Conservation (phyloP, 2,113 vertebrate species). For the Pygoscelis adeliae region DNA sequence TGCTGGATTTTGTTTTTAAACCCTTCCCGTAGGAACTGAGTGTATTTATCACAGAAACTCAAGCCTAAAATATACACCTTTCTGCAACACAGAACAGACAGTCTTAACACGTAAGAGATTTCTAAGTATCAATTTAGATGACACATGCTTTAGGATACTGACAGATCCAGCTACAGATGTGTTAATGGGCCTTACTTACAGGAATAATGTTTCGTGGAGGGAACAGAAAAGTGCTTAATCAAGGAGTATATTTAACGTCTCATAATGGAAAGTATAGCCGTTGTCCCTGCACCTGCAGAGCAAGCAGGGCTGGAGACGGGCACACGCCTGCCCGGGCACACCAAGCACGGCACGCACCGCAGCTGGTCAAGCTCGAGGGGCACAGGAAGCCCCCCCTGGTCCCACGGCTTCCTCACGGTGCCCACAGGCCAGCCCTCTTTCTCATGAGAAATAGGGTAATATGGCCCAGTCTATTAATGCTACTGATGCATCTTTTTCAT, state of each 20-base stretch:
- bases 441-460: neutral
- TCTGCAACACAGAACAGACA: neutral
- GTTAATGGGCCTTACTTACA: neutral
- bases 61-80: neutral
- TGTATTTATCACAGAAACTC: neutral
- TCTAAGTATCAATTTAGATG: neutral
- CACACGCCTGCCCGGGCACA: accelerated
- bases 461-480: neutral
- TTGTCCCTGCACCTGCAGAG: neutral
- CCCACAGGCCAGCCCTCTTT: neutral
- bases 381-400: neutral
- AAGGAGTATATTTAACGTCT: neutral
- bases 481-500: neutral
- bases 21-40: neutral
- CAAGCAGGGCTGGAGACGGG: neutral
- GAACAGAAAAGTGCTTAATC: neutral
- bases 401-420: accelerated
- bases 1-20: neutral
- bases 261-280: accelerated
- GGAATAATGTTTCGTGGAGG: neutral
- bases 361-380: accelerated
- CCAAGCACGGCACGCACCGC: accelerated
- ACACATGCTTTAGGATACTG: neutral
- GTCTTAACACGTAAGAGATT: neutral
- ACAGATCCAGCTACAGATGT: neutral